Evolutionary conservation across 1,140 invertebrate species (phyloP).

Genomic region (Zaprionus capensis): DNA sequence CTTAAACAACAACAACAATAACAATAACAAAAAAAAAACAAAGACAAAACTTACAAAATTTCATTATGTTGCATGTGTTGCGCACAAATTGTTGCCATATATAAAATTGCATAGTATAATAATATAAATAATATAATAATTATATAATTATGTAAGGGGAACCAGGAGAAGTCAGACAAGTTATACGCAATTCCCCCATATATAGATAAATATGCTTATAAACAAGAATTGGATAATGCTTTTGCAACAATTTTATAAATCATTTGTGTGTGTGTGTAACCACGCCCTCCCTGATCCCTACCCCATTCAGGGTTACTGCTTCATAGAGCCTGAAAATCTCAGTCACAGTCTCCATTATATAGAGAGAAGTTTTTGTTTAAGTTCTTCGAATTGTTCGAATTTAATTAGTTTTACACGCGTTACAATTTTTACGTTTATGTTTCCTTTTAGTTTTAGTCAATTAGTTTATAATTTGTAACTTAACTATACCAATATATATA

Average conservation of each 20-base stretch:
- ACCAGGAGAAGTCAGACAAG: conserved; percentile 36
- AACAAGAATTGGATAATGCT: conserved; percentile 69
- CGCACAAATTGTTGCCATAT: conserved; percentile 77
- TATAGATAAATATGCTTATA: conserved; percentile 44
- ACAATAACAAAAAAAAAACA: conserved; percentile 14
- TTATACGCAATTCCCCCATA: conserved; percentile 43
- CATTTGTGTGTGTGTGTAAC: conserved; percentile 36
- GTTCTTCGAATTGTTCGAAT: conserved; percentile 53
- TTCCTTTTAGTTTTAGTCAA: conserved; percentile 69
- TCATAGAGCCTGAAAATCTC: background rate
- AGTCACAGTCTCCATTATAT: conserved; percentile 15
- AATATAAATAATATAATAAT: conserved; percentile 1
- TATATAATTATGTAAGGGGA: conserved; percentile 22
- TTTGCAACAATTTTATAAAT: conserved; percentile 72
- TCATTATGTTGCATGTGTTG: conserved; percentile 58
- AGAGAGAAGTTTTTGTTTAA: conserved; percentile 40
- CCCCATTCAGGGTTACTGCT: background rate
- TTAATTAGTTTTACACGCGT: conserved; percentile 69
- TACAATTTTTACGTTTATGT: conserved; percentile 69
- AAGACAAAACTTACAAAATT: conserved; percentile 51
- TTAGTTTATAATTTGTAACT: conserved; percentile 51
- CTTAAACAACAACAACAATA: conserved; percentile 41
- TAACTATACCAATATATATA: conserved; percentile 11
- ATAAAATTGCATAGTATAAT: conserved; percentile 31
- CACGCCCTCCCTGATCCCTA: background rate